These are phyloP conservation scores for Oncopodura yosiiana DNA, from an alignment of 1,140 invertebrate genomes.

Conservation along the genomic window DNA sequence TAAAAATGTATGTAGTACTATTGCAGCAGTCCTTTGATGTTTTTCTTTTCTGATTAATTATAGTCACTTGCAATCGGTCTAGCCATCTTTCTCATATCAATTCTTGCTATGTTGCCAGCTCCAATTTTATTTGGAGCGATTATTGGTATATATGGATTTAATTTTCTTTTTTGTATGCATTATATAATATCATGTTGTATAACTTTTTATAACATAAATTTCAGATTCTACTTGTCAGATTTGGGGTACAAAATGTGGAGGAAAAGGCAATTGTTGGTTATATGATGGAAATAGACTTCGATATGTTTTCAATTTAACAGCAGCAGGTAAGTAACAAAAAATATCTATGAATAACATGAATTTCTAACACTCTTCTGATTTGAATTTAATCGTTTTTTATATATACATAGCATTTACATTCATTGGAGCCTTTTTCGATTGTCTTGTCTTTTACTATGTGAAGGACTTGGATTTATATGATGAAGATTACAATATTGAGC, in stretches of 20 bases:
- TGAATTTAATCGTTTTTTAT: not conserved
- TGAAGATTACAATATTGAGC: constrained; percentile 29
- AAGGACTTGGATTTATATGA: constrained; percentile 33
- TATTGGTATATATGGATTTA: constrained; percentile 46
- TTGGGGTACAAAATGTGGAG: constrained; percentile 62
- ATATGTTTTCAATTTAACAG: constrained; percentile 55
- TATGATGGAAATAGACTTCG: constrained; percentile 55
- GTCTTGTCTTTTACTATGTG: constrained; percentile 30
- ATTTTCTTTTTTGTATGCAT: constrained; percentile 6
- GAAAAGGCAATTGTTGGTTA: constrained; percentile 62
- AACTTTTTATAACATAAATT: constrained; percentile 29
- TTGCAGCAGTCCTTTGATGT: too few relatives aligned
- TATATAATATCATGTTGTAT: not conserved
- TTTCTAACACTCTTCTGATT: not conserved
- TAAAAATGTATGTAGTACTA: too few relatives aligned
- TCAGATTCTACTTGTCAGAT: constrained; percentile 56
- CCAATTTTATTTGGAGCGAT: constrained; percentile 62
- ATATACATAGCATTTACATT: constrained; percentile 26
- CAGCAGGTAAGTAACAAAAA: constrained; percentile 45
- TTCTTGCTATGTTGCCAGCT: constrained; percentile 56
- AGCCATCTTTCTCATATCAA: constrained; percentile 50
- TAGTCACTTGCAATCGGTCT: constrained; percentile 55
- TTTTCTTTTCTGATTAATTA: too few relatives aligned
- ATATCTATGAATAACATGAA: not conserved
- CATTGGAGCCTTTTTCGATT: constrained; percentile 30